Conservation (phyloP, 64 coral and sea anemone genomes). For the Montipora foliosa region DNA sequence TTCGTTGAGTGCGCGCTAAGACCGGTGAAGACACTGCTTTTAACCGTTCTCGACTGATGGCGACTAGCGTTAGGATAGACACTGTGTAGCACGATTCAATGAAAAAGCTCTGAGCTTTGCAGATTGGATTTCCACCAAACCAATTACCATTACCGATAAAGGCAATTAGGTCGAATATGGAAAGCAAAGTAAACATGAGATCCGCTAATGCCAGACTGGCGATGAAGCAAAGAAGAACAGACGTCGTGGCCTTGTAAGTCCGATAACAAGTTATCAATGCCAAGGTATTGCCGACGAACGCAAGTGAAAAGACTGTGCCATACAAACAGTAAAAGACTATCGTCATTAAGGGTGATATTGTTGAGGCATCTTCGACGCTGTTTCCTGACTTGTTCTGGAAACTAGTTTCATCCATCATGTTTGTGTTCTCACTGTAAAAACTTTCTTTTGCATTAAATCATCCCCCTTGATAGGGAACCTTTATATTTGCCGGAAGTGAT, state of each 20-base stretch:
- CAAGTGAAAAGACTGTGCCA: constrained; percentile 17
- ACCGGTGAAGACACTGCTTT: constrained; percentile 76
- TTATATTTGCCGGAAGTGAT: not conserved
- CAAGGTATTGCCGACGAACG: constrained; percentile 80
- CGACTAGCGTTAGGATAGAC: constrained; percentile 73
- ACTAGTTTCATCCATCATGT: not conserved
- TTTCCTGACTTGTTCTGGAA: not conserved
- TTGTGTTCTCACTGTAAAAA: not conserved
- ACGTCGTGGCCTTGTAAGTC: constrained; percentile 55
- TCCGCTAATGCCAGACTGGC: constrained; percentile 82
- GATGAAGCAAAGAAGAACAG: constrained; percentile 69
- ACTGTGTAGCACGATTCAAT: constrained; percentile 86
- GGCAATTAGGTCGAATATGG: constrained; percentile 76
- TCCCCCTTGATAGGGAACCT: not conserved
- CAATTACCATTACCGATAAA: constrained; percentile 66
- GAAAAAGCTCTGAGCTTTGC: constrained; percentile 81
- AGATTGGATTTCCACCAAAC: constrained; percentile 66
- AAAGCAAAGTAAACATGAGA: constrained; percentile 76
- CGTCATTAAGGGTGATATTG: constrained; percentile 19
- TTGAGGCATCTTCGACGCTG: not conserved
- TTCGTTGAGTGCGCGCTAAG: constrained; percentile 53
- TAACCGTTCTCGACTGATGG: constrained; percentile 77
- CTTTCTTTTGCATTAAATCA: not conserved
- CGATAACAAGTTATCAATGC: constrained; percentile 81
- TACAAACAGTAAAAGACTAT: not conserved